A percentile compares a stretch with the other conserved stretches of the same genome.
phyloP scores from a whole-genome alignment of 2,888 invertebrate genomes.

The Trissolcus japonicus region DNA sequence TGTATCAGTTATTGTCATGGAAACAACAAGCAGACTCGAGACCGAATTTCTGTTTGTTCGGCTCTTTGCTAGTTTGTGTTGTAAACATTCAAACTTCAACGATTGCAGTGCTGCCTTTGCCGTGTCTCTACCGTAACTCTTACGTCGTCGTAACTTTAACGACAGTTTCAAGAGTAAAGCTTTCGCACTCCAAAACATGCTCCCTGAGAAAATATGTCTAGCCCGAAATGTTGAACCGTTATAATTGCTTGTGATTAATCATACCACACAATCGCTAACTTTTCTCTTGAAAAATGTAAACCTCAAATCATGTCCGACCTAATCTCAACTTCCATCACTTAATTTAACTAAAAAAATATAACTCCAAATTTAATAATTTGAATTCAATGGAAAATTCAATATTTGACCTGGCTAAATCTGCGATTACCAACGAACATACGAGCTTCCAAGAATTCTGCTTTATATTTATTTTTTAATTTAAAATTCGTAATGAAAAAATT shows the following conservation, averaged over 20 bases:
- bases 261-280: neutral
- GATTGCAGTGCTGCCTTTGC: constrained; percentile 30
- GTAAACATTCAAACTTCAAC: constrained; percentile 45
- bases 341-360: too few species aligned
- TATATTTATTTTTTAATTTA: too few species aligned
- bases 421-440: too few species aligned
- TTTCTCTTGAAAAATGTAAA: neutral
- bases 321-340: neutral
- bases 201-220: constrained; percentile 11
- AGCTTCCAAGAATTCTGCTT: too few species aligned
- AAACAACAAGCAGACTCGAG: constrained; percentile 11
- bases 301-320: neutral
- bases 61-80: constrained; percentile 36
- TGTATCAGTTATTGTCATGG: constrained; percentile 14
- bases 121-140: constrained; percentile 42
- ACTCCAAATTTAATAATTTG: too few species aligned
- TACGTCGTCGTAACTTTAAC: constrained; percentile 46
- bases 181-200: constrained; percentile 39
- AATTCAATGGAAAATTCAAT: too few species aligned
- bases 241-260: constrained; percentile 42
- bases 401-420: too few species aligned
- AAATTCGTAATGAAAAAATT: too few species aligned
- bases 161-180: constrained; percentile 46
- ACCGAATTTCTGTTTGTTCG: constrained; percentile 34
- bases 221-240: constrained; percentile 20